phyloP scores from a whole-genome alignment of 2,113 vertebrate species.

The Heloderma charlesbogerti region DNA sequence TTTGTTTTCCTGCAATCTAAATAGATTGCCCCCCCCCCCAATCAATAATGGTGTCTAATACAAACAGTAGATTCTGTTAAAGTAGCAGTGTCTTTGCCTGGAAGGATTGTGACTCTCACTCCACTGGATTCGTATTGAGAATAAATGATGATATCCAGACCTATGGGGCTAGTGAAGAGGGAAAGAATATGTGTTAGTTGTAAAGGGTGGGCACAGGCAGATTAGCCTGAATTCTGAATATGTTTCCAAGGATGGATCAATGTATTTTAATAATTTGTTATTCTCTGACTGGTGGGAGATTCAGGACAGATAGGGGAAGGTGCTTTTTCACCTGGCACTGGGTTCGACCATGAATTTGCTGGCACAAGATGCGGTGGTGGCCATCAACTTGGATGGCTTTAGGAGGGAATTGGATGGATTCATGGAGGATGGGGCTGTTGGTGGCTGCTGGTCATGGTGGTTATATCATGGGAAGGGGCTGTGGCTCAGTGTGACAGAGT shows the following conservation, averaged over 20 bases:
- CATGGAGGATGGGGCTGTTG: too few species aligned
- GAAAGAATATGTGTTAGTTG: background rate
- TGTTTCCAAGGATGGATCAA: background rate
- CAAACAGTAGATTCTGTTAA: background rate
- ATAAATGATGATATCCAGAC: constrained; percentile 2
- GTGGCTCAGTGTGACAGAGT: too few species aligned
- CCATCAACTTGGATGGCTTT: too few species aligned
- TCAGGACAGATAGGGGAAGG: too few species aligned
- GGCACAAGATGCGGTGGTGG: too few species aligned
- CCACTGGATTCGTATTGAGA: background rate
- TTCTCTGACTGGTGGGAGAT: background rate
- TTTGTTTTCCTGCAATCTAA: background rate
- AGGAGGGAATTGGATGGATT: too few species aligned
- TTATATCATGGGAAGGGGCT: too few species aligned
- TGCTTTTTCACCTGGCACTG: too few species aligned
- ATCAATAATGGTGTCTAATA: background rate
- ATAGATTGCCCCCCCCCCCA: background rate
- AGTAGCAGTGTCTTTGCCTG: background rate
- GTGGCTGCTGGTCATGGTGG: too few species aligned
- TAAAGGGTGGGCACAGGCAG: background rate
- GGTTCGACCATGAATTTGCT: too few species aligned
- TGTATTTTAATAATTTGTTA: background rate
- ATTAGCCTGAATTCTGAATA: background rate
- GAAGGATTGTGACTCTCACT: background rate
- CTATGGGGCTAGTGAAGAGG: background rate